phyloP scores from a whole-genome alignment of 2,888 invertebrate species.

The Drosophila neoperkinsi region DNA sequence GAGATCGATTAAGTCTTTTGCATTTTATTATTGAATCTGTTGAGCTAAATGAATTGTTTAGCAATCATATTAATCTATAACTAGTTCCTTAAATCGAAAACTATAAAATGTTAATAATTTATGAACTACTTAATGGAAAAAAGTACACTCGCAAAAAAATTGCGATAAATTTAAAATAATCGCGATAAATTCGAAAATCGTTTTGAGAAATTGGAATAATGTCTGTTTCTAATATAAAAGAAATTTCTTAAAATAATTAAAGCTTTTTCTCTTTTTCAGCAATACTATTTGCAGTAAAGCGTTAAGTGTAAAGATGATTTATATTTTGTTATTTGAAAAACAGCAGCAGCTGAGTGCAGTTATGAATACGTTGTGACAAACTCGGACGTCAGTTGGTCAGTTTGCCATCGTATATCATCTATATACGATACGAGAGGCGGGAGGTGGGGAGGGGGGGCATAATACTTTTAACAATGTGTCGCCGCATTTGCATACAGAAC shows the following conservation, averaged over 20 bases:
- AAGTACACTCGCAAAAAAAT: neutral
- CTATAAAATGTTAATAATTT: neutral
- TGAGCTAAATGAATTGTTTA: neutral
- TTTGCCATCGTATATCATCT: constrained; percentile 50
- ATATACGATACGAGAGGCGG: constrained; percentile 23
- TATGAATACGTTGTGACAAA: constrained; percentile 57
- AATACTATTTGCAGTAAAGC: neutral
- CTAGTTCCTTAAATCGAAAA: neutral
- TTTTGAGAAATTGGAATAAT: too few species aligned
- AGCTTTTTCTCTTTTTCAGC: too few species aligned
- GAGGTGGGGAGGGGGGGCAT: neutral
- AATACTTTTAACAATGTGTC: constrained; percentile 42
- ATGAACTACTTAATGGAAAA: neutral
- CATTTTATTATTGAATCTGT: neutral
- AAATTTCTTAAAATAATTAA: neutral
- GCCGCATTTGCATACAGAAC: constrained; percentile 20
- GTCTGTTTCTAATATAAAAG: neutral
- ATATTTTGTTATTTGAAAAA: constrained; percentile 1
- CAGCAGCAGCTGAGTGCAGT: constrained; percentile 18
- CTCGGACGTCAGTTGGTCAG: constrained; percentile 60
- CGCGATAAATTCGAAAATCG: neutral
- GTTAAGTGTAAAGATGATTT: constrained; percentile 11
- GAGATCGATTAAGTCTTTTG: neutral
- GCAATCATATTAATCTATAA: neutral
- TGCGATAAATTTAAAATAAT: neutral